Base-by-base conservation (phyloP, 1,140 invertebrate species). In the Micrasema longulum region DNA sequence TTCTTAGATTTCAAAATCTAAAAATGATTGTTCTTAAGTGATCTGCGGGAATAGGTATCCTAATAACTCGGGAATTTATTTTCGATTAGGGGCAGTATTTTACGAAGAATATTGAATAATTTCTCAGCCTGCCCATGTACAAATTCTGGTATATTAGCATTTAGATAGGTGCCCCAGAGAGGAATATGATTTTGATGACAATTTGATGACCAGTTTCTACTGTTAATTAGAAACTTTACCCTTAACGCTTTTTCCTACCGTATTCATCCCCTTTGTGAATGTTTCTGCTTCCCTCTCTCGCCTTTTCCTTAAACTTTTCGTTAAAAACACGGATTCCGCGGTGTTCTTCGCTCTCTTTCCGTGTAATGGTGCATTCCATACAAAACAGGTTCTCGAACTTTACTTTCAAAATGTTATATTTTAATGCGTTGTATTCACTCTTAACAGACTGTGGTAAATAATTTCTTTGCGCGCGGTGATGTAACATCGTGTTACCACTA, bases 171-270 rank as follows among this genome's bases (percentile, higher is more conserved):
- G 66, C 43, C 69, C 43, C 69, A 65, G 69, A 60, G 69, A 64
- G 55, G 69, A 72, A 72, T 75, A 75, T 72, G 74, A 72, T 70
- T 45, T 53, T 75, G 74, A 75, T 70, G 74, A 75, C 74, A 70
- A 75, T 75, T 75, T 75, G 70, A 75, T 69, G 69, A 72, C 74
- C 70, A 66, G 47, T 50, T 55, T 47, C 74, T 69, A 68, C 65
- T 50, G 74, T 72, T 75, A 75, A 75, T 75, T 75, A 72, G 65
- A 69, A 72, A 72, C 57, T 71, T 75, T 69, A 53, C 20, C 14
- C 16, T n/a, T 26, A n/a, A n/a, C 26, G 26, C 47, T 36, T 7
- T 5, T 26, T 14, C 16, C 14, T 23, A 18, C 47, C 47, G 23
- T 64, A 11, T 31, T 9, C 63, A 14, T 47, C 31, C 26, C 22